Base-by-base conservation (phyloP, 2,113 vertebrate genomes). In the Tringa solitaria region DNA sequence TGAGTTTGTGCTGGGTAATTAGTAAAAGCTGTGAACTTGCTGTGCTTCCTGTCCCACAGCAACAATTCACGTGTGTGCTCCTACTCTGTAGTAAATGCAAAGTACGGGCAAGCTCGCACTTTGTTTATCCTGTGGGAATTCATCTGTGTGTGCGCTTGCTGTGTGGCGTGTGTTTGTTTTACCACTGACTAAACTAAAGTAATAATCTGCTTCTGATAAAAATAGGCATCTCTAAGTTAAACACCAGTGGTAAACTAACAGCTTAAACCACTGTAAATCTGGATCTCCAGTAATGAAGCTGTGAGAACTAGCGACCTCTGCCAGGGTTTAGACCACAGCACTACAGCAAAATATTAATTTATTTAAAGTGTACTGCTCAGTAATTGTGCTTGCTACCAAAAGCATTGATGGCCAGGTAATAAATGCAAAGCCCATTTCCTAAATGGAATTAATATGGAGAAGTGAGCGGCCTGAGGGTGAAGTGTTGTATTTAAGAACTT, bases 41-140 rank as follows among this genome's bases (percentile, higher is more conserved):
- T 74, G 12, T 7, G 3, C 60, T 86, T 95, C 33, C 75, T 74
- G 5, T 84, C 39, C 64, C 43, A 17, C 27, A 64, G 60, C 68
- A 93, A 3, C 28, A 27, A 1, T 32, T 93, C 2, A 0, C 48
- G 33, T 48, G 22, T 4, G 1, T 28, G 17, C 50, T 56, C 27
- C 78, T 84, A 6, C 26, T 21, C 23, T 0, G 9, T 0, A 2
- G 41, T 67, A 74, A 74, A 78, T 0, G 0, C 43, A 15, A 51
- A 54, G 28, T 26, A 8, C 63, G 46, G 75, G 69, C 63, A 65
- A n/a, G 53, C 64, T 92, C 14, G 10, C 5, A 0, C 61, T 60
- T 8, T 24, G 17, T 67, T 93, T 81, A 78, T 75, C 33, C 43
- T 9, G 3, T 32, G 73, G 48, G 43, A 89, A 57, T 92, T 78